phyloP scores from a whole-genome alignment of 2,888 invertebrate species.

The Auanema sp. region DNA sequence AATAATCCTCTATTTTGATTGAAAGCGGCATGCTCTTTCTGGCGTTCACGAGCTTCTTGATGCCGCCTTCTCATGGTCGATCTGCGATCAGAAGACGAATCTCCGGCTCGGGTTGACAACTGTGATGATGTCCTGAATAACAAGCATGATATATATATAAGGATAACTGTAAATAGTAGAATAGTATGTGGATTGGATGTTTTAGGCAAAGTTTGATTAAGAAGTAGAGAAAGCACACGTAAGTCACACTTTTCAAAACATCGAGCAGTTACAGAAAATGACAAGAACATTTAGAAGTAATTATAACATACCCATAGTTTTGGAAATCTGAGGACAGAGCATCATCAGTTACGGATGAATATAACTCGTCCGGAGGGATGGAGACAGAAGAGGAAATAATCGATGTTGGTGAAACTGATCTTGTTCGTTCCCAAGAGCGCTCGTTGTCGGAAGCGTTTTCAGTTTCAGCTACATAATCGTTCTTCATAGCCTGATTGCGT shows the following conservation, averaged over 20 bases:
- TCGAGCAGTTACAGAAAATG: too few species aligned
- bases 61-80: conserved; percentile 34
- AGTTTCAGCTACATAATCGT: too few species aligned
- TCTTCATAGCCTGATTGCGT: too few species aligned
- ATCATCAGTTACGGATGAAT: too few species aligned
- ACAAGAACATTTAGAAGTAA: not conserved
- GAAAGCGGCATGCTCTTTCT: conserved; percentile 45
- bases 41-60: conserved; percentile 36
- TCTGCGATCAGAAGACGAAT: conserved; percentile 3
- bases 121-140: not conserved
- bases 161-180: too few species aligned
- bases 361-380: not conserved
- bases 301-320: not conserved
- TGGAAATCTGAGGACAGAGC: not conserved
- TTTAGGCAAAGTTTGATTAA: not conserved
- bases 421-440: too few species aligned
- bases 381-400: not conserved
- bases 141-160: not conserved
- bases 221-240: not conserved
- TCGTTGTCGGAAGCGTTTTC: too few species aligned
- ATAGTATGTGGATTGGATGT: too few species aligned
- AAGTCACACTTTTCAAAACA: not conserved
- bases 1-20: conserved; percentile 31
- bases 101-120: not conserved
- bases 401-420: too few species aligned